These are phyloP conservation scores for Raja brachyura DNA, from an alignment of 2,113 vertebrate species.

Conservation along the genomic window DNA sequence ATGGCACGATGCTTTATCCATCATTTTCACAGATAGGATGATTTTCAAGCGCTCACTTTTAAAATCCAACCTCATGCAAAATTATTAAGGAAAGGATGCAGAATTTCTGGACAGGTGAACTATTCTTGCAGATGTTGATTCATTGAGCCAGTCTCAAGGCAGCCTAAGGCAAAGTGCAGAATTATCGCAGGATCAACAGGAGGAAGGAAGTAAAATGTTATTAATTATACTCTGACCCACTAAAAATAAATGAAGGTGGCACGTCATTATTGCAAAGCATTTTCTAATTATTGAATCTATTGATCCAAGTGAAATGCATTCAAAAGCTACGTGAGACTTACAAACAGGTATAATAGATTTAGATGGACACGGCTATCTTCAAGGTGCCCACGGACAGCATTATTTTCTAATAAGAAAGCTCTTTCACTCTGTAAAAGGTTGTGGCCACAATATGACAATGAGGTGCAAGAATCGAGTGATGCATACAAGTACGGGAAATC, in stretches of 20 bases:
- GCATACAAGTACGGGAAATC: too few species aligned
- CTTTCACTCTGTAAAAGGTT: too few species aligned
- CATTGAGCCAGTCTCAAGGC: background rate
- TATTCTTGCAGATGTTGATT: background rate
- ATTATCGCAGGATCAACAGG: background rate
- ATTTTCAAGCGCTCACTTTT: background rate
- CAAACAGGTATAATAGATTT: background rate
- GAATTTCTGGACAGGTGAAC: background rate
- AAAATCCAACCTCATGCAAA: background rate
- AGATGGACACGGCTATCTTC: background rate
- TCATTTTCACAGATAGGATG: background rate
- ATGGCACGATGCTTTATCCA: background rate
- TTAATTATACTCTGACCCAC: background rate
- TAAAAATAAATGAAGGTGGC: background rate
- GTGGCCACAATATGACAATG: background rate
- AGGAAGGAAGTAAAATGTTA: slow-evolving; percentile 18
- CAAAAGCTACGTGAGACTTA: background rate
- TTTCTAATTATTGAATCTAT: background rate
- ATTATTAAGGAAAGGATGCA: background rate
- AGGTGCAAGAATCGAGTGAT: background rate
- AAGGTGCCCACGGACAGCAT: background rate
- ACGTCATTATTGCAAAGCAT: background rate
- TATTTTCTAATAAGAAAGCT: background rate
- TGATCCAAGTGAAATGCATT: background rate
- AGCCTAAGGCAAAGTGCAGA: background rate